Base-by-base conservation (phyloP, 2,888 invertebrate species). In the Cactoblastis cactorum region DNA sequence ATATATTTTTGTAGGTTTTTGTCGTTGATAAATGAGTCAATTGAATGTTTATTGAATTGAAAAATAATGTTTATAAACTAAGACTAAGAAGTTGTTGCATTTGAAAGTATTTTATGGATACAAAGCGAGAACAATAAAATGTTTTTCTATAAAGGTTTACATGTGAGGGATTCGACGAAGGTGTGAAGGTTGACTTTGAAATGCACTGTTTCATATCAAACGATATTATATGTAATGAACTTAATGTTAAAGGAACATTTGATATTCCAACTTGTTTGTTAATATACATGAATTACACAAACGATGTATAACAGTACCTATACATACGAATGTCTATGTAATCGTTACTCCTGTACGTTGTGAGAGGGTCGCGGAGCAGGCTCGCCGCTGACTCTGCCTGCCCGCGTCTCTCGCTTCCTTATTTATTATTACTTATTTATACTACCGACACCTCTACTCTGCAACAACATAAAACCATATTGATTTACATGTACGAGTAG, bases 51-150 rank as follows among this genome's bases (percentile, higher is more conserved):
- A 87, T 75, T 83, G 81, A 85, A 87, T 83, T 82, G 79, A 85
- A 80, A 84, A 80, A 63, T 74, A 82, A 86, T 83, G 83, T 87
- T 85, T 85, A 86, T 85, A 83, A 81, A 79, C 65, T 87, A 87
- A 86, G 85, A 83, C 77, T 87, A 87, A 86, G 85, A 82, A 83
- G 83, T 89, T 89, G 87, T 89, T 88, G 88, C 88, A 89, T 89
- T 88, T 88, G 83, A 86, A 87, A 84, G 88, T 87, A 86, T 87
- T 86, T 86, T 87, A 84, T 83, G 84, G 74, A 86, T 86, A 85
- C 85, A 83, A 84, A 85, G 80, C 85, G 85, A 87, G 87, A 87
- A 86, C 87, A 87, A 87, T 87, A 85, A 86, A 80, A 80, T 80
- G 84, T 86, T 88, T 88, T 88, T 86, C 80, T 86, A 87, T 80